Evolutionary conservation across 1,140 invertebrate genomes (phyloP).

Genomic region (Geopemphigus sp.): DNA sequence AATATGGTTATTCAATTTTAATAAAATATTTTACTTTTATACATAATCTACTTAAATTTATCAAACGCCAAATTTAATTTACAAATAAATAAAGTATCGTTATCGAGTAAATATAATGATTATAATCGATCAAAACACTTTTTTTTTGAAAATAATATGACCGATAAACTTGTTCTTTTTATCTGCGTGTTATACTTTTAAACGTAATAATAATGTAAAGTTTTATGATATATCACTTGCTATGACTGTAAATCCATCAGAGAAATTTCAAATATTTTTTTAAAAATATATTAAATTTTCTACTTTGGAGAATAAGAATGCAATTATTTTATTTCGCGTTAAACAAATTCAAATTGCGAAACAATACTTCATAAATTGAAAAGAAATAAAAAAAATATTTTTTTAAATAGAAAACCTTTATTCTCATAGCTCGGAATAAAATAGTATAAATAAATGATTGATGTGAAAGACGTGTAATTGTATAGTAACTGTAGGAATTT

Average conservation of each 20-base stretch:
- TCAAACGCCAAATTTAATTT: background rate
- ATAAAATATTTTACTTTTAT: too few species aligned
- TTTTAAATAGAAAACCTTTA: too few species aligned
- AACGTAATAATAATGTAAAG: too few species aligned
- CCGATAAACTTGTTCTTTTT: background rate
- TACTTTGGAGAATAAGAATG: background rate
- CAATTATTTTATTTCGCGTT: conserved; percentile 20
- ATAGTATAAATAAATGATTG: conserved; percentile 20
- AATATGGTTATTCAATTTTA: too few species aligned
- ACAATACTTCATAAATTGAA: background rate
- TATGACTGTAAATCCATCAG: conserved; percentile 1
- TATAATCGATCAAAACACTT: too few species aligned
- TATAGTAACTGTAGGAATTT: background rate
- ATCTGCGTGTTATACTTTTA: background rate
- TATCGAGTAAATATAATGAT: background rate
- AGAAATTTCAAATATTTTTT: conserved; percentile 9
- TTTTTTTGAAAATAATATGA: too few species aligned
- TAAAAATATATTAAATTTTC: conserved; percentile 18
- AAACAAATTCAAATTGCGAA: background rate
- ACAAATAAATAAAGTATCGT: background rate
- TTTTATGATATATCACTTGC: background rate
- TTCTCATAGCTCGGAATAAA: too few species aligned
- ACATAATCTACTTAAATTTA: too few species aligned
- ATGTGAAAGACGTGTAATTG: background rate
- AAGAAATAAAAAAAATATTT: background rate